A percentile compares a stretch with the other conserved stretches of the same genome.
Conservation (phyloP, 2,888 invertebrate species). For the Pterobdella sp. region DNA sequence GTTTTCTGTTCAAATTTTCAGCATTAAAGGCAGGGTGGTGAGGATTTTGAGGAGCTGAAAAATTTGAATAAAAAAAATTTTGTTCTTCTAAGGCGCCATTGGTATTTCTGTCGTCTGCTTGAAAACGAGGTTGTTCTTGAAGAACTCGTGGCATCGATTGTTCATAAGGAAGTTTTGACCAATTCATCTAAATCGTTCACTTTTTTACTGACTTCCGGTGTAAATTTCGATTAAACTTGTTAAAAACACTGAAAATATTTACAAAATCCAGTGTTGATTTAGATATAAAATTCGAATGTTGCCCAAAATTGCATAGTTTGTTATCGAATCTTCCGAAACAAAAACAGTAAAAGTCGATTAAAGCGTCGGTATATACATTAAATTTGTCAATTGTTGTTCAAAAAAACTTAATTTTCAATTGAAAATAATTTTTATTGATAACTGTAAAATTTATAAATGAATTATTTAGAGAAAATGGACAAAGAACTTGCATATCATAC, state of each 20-base stretch:
- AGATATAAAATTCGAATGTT: background rate
- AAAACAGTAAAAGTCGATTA: background rate
- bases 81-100: background rate
- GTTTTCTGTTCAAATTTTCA: too few species aligned
- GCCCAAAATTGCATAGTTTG: background rate
- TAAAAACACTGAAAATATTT: background rate
- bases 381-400: background rate
- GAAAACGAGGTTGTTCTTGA: background rate
- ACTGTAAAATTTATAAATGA: background rate
- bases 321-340: background rate
- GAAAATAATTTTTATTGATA: background rate
- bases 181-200: background rate
- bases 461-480: background rate
- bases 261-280: background rate
- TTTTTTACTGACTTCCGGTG: constrained; percentile 8
- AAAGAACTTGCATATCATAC: constrained; percentile 1
- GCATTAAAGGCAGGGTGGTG: too few species aligned
- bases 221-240: background rate
- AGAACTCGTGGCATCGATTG: constrained; percentile 2
- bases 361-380: constrained; percentile 5
- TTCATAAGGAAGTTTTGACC: constrained; percentile 2
- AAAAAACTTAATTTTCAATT: background rate
- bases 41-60: background rate
- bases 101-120: background rate
- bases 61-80: background rate